These are phyloP conservation scores for Tympanuchus pallidicinctus DNA, from an alignment of 2,113 vertebrate genomes.

Conservation along the genomic window DNA sequence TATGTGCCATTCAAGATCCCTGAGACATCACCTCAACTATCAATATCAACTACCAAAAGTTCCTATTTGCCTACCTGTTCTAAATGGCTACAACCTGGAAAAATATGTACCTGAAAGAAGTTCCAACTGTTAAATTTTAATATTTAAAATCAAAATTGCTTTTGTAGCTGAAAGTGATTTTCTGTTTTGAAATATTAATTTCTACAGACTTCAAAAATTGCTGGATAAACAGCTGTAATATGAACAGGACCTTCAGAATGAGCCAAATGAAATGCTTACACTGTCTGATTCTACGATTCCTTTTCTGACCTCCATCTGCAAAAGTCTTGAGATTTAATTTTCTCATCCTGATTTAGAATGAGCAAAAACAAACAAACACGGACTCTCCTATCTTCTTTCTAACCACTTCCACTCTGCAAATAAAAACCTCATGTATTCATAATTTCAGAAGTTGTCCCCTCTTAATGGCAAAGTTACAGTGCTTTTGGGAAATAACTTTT, in stretches of 20 bases:
- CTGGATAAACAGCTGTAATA: neutral
- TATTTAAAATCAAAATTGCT: neutral
- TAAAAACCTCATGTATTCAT: neutral
- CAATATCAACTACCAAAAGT: neutral
- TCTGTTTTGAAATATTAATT: neutral
- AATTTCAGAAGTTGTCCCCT: neutral
- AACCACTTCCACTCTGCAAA: neutral
- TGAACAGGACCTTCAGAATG: neutral
- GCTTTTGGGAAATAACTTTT: neutral
- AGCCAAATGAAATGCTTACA: neutral
- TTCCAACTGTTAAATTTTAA: neutral
- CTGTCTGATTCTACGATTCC: neutral
- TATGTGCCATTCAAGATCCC: neutral
- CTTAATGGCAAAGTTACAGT: neutral
- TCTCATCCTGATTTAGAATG: neutral
- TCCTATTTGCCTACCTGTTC: neutral
- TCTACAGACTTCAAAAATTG: neutral
- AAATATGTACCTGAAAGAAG: neutral
- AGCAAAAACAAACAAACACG: neutral
- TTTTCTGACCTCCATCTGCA: neutral
- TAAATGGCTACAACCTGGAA: neutral
- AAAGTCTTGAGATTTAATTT: neutral
- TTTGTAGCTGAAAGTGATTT: neutral
- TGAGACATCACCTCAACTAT: neutral
- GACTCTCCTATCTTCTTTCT: neutral